phyloP scores from a whole-genome alignment of 2,113 vertebrate species.

The Pseudolaguvia tuberculata region DNA sequence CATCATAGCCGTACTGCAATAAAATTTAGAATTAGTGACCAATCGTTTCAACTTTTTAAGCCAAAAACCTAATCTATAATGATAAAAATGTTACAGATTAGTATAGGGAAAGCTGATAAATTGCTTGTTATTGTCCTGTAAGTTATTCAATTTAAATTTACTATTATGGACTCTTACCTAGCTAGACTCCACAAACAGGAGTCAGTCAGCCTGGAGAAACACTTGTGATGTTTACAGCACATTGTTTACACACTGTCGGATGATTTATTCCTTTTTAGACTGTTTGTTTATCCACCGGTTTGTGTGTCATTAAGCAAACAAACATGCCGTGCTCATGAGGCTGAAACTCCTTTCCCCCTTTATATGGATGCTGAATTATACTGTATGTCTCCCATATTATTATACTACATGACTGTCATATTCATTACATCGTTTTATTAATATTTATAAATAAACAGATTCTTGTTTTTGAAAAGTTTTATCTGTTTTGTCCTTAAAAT shows the following conservation, averaged over 20 bases:
- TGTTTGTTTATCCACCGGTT: slow-evolving; percentile 51
- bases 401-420: background rate
- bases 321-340: slow-evolving; percentile 37
- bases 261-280: slow-evolving; percentile 50
- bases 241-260: slow-evolving; percentile 51
- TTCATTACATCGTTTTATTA: too few species aligned
- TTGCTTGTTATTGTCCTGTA: background rate
- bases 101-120: too few species aligned
- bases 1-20: background rate
- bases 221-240: slow-evolving; percentile 49
- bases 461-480: background rate
- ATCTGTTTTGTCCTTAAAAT: background rate
- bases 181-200: slow-evolving; percentile 9
- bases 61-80: slow-evolving; percentile 40
- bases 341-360: slow-evolving; percentile 18
- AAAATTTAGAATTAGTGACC: slow-evolving; percentile 56
- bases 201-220: slow-evolving; percentile 26
- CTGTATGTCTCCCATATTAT: background rate
- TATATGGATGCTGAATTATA: background rate
- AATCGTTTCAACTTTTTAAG: slow-evolving; percentile 34
- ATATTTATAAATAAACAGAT: background rate
- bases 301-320: slow-evolving; percentile 51
- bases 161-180: slow-evolving; percentile 40
- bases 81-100: too few species aligned
- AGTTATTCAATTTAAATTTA: background rate